Percentiles rank a stretch among this genome's conserved stretches.
Conservation (phyloP, 1,140 invertebrate species). For the Diachasma alloeum region DNA sequence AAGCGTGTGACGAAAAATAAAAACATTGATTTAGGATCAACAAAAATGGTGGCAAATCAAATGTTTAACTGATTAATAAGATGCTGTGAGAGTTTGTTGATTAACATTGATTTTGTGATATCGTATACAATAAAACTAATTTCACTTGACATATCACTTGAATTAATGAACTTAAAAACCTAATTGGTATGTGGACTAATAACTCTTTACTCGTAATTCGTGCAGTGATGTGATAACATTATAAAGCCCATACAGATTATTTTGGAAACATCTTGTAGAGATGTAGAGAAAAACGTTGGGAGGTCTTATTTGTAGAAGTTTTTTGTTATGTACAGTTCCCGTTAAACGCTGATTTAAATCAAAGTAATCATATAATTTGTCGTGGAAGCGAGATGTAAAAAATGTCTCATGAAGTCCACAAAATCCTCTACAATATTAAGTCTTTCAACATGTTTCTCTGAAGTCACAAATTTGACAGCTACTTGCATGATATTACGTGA, state of each 20-base stretch:
- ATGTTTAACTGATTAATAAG: background rate
- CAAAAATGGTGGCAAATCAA: background rate
- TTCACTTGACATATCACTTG: background rate
- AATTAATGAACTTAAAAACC: background rate
- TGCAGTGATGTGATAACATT: background rate
- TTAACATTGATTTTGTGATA: conserved; percentile 1
- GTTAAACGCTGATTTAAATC: too few relatives aligned
- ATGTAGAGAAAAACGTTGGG: too few relatives aligned
- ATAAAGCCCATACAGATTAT: background rate
- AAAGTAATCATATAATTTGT: too few relatives aligned
- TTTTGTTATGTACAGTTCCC: too few relatives aligned
- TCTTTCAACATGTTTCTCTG: too few relatives aligned
- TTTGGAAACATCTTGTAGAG: too few relatives aligned
- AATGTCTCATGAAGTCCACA: too few relatives aligned
- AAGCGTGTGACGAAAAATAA: background rate
- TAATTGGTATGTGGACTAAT: background rate
- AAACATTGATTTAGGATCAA: background rate
- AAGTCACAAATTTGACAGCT: too few relatives aligned
- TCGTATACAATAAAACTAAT: background rate
- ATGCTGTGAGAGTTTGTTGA: background rate
- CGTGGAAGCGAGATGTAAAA: too few relatives aligned
- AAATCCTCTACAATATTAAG: too few relatives aligned
- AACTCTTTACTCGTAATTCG: background rate
- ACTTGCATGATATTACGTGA: too few relatives aligned
- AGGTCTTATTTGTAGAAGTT: too few relatives aligned